Evolutionary conservation across 1,140 invertebrate genomes (phyloP), one percentile per base, ranked within the genome.

Genomic region (Drosophila baimaii): DNA sequence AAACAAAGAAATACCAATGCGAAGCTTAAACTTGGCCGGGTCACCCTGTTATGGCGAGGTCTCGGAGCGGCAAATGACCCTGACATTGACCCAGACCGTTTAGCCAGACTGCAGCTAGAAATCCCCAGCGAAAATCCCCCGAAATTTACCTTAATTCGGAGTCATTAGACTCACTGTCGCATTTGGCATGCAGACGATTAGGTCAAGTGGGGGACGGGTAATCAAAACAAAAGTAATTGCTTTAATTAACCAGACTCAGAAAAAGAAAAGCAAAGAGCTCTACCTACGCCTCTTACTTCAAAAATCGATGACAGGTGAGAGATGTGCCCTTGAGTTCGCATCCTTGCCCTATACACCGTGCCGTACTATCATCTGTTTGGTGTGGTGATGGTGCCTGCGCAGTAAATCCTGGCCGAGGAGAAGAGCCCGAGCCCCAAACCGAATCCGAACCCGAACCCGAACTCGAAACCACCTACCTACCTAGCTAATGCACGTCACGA

Each of bases 21-120:
- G 7, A 23, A 58, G 27, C 35, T 39, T 46, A 9, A 39, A 49
- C 59, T 56, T 75, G 72, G 61, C 59, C 72, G 44, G 71, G 72
- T 75, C 73, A 75, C 46, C 52, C 49, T 37, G n/a, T 75, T 43
- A 27, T 27, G 49, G 5, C 29, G 27, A 33, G 47, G 74, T 41
- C 49, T 33, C 29, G 47, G 27, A 69, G 43, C 21, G 27, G 25
- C 62, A 13, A 29, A 9, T 58, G 63, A 29, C 74, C 74, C 64
- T 77, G 73, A 77, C 75, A 78, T 77, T 78, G 75, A 78, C 75
- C 74, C 57, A 77, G 68, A 71, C 43, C 69, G 41, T 23, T 44
- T 31, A 47, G 43, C 43, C 9, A 57, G 49, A 23, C 33, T 37
- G 43, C 27, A 58, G 33, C 33, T 37, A 2, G 27, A 12, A 19